Conservation (phyloP, 1,140 invertebrate genomes). For the Tetramorium simillimum region DNA sequence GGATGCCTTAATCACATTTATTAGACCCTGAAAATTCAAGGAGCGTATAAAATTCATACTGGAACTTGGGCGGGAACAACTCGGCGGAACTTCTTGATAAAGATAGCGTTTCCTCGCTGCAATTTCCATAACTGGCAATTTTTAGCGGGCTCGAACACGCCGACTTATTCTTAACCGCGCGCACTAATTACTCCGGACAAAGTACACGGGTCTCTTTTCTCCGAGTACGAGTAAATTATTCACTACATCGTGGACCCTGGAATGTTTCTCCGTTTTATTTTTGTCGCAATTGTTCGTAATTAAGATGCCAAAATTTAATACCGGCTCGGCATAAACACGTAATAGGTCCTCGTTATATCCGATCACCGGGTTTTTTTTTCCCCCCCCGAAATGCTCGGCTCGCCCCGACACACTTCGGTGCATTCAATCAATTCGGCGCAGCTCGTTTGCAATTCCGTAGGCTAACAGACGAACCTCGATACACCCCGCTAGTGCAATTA, state of each 20-base stretch:
- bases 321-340: background rate
- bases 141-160: conserved; percentile 33
- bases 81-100: conserved; percentile 51
- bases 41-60: conserved; percentile 57
- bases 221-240: conserved; percentile 7
- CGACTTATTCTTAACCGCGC: conserved; percentile 39
- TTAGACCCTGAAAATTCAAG: conserved; percentile 55
- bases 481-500: conserved; percentile 49
- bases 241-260: background rate
- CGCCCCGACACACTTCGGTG: background rate
- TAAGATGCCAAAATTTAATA: conserved; percentile 22
- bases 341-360: background rate
- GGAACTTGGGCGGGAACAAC: conserved; percentile 41
- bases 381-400: background rate
- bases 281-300: conserved; percentile 2
- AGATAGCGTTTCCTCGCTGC: conserved; percentile 36
- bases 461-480: conserved; percentile 47
- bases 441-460: conserved; percentile 27
- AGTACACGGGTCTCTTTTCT: background rate
- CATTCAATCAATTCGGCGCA: conserved; percentile 50
- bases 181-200: conserved; percentile 22
- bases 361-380: background rate
- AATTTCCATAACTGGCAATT: conserved; percentile 57
- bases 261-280: background rate
- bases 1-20: conserved; percentile 57